phyloP scores from a whole-genome alignment of 92 coral and sea anemone species.

The Anthopleura xanthogrammica region DNA sequence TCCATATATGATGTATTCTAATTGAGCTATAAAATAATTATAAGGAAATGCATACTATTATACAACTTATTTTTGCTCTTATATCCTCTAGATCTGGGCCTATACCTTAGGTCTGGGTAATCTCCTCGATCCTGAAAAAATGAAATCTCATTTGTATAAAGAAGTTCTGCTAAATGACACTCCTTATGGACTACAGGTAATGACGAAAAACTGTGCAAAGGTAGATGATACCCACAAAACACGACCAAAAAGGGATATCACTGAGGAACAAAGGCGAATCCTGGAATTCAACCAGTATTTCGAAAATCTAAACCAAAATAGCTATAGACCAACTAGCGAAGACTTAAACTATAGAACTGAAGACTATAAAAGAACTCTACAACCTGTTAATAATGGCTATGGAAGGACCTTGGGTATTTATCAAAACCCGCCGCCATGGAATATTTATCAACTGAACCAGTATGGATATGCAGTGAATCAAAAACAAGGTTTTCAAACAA shows the following conservation, averaged over 20 bases:
- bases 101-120: conserved; percentile 74
- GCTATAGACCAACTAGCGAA: not conserved
- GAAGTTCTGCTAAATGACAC: conserved; percentile 71
- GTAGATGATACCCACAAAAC: not conserved
- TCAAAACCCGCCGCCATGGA: not conserved
- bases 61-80: no score
- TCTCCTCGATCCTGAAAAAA: conserved; percentile 58
- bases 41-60: no score
- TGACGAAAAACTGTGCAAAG: conserved; percentile 5
- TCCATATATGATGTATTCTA: no score
- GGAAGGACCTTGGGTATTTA: not conserved
- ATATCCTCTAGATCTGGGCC: conserved; percentile 66
- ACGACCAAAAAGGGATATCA: not conserved
- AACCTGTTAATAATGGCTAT: not conserved
- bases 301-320: not conserved
- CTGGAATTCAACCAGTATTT: not conserved
- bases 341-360: not conserved
- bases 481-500: not conserved
- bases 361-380: not conserved
- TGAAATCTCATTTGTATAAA: conserved; percentile 64
- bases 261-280: not conserved
- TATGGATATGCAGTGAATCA: not conserved
- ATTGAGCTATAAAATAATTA: no score
- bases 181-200: conserved; percentile 75
- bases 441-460: not conserved